phyloP scores from a whole-genome alignment of 2,113 vertebrate species.

The Polyodon spathula region DNA sequence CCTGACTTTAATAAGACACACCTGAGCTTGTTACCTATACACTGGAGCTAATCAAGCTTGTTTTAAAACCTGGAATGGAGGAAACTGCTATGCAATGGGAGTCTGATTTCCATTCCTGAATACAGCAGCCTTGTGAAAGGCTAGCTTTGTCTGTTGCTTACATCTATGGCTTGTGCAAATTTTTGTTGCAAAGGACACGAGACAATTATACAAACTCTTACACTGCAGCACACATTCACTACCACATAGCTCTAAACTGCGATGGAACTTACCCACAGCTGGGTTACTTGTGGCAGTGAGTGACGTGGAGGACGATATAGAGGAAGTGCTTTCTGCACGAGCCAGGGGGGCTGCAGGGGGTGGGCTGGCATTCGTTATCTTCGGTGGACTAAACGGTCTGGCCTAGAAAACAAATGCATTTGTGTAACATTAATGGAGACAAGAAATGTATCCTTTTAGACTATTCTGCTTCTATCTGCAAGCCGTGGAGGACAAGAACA shows the following conservation, averaged over 20 bases:
- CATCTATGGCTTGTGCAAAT: neutral
- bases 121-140: no score
- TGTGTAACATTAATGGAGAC: neutral
- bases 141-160: no score
- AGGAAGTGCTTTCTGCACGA: slow-evolving; percentile 89
- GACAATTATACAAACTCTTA: neutral
- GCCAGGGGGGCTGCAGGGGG: slow-evolving; percentile 80
- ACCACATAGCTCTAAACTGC: neutral
- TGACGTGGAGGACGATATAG: slow-evolving; percentile 86
- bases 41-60: no score
- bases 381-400: slow-evolving; percentile 83
- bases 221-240: no score
- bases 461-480: neutral
- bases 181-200: neutral
- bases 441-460: neutral
- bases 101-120: no score
- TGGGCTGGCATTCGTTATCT: slow-evolving; percentile 73
- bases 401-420: slow-evolving; percentile 46
- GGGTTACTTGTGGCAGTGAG: slow-evolving; percentile 88
- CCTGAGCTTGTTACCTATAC: no score
- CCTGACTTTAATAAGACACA: no score
- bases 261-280: slow-evolving; percentile 72
- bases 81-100: no score
- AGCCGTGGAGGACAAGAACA: neutral
- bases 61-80: no score